Evolutionary conservation across 2,888 invertebrate genomes (phyloP).

Genomic region (Synergus umbraculus): DNA sequence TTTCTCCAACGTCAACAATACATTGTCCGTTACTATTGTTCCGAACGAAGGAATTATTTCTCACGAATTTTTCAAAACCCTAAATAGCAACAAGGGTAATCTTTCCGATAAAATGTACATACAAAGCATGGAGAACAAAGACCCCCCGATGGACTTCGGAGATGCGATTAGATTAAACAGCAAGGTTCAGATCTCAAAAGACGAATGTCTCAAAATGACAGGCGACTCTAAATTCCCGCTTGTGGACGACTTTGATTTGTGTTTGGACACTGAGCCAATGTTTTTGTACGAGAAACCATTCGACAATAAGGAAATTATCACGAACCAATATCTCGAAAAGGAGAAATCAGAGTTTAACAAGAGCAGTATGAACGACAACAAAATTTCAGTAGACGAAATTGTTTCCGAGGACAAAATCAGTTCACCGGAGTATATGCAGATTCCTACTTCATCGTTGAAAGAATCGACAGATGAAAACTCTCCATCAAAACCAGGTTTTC

Average conservation of each 20-base stretch:
- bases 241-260: slow-evolving; percentile 16
- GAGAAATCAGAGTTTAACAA: neutral
- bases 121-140: slow-evolving; percentile 33
- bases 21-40: slow-evolving; percentile 67
- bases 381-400: slow-evolving; percentile 1
- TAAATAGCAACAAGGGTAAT: slow-evolving; percentile 56
- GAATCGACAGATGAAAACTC: neutral
- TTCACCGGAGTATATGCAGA: neutral
- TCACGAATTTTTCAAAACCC: slow-evolving; percentile 62
- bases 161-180: slow-evolving; percentile 47
- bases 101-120: slow-evolving; percentile 28
- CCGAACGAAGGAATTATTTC: slow-evolving; percentile 63
- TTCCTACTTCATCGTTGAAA: neutral
- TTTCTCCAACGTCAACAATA: slow-evolving; percentile 59
- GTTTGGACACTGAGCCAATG: slow-evolving; percentile 31
- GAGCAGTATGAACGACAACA: neutral
- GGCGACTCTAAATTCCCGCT: neutral
- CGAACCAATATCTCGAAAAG: neutral
- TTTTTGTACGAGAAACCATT: slow-evolving; percentile 25
- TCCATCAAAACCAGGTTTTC: neutral
- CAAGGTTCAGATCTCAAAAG: slow-evolving; percentile 18
- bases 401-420: neutral
- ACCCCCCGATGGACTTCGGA: slow-evolving; percentile 45
- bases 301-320: slow-evolving; percentile 12
- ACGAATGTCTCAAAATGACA: slow-evolving; percentile 7